These are phyloP conservation scores for Pangasianodon hypophthalmus DNA, from an alignment of 2,113 vertebrate species.

Conservation along the genomic window DNA sequence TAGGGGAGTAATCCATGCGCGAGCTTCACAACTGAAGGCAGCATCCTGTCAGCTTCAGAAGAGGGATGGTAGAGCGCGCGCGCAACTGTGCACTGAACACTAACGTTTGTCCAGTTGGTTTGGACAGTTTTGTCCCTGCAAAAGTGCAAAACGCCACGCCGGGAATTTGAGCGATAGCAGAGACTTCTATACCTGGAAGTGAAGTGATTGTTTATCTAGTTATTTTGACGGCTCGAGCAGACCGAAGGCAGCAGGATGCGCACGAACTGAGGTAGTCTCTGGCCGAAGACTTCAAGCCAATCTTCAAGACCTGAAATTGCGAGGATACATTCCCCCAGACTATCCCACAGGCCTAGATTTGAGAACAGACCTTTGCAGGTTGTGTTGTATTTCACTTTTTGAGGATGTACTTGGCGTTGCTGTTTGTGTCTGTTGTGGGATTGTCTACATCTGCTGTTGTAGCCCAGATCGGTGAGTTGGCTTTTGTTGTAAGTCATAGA, in stretches of 20 bases:
- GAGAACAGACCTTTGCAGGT: not conserved
- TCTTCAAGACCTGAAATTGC: not conserved
- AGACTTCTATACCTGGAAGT: not conserved
- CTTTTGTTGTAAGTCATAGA: not conserved
- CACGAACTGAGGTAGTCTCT: not conserved
- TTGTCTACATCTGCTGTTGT: not conserved
- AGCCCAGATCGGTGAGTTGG: constrained; percentile 36
- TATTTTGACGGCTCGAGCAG: not conserved
- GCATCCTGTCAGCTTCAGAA: constrained; percentile 22
- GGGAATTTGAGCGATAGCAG: not conserved
- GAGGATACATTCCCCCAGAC: not conserved
- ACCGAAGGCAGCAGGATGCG: not conserved
- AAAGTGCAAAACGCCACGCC: not conserved
- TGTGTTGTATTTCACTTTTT: not conserved
- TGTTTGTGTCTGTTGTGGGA: constrained; percentile 7
- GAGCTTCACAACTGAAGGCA: not conserved
- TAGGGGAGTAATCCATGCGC: not conserved
- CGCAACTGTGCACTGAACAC: not conserved
- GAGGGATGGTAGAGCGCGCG: not conserved
- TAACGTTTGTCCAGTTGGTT: not conserved
- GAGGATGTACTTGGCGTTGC: constrained; percentile 26
- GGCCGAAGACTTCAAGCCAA: not conserved
- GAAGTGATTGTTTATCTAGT: not conserved
- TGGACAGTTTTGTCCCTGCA: not conserved
- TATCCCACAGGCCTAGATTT: not conserved